Conservation (phyloP, 2,888 invertebrate genomes). For the Tipula helvola region DNA sequence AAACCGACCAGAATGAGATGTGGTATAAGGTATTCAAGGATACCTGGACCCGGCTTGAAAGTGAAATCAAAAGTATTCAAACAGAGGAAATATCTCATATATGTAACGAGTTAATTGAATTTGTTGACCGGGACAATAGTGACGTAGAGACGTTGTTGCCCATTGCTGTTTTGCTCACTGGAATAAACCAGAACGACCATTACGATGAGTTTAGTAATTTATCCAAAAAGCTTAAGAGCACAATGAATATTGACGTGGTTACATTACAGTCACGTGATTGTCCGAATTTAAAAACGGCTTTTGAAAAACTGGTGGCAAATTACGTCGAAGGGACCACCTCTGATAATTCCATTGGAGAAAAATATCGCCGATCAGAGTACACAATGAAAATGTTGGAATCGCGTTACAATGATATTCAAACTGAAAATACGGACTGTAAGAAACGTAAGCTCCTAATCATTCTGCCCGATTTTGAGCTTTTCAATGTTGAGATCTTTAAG, state of each 20-base stretch:
- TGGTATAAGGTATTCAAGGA: constrained; percentile 52
- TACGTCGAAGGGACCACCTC: constrained; percentile 43
- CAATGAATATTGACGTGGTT: constrained; percentile 58
- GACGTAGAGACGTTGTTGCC: constrained; percentile 38
- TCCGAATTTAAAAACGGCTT: constrained; percentile 51
- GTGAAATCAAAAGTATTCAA: constrained; percentile 44
- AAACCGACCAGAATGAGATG: constrained; percentile 37
- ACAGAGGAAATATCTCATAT: constrained; percentile 45
- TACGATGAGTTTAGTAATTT: constrained; percentile 60
- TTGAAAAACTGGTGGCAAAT: constrained; percentile 61
- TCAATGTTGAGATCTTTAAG: constrained; percentile 56
- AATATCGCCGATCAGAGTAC: constrained; percentile 48
- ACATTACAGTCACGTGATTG: constrained; percentile 66
- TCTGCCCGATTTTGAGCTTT: constrained; percentile 78
- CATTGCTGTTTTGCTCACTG: constrained; percentile 48
- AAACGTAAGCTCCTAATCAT: constrained; percentile 48
- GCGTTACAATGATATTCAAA: constrained; percentile 42
- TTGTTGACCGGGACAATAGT: constrained; percentile 40
- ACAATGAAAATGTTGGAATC: constrained; percentile 48
- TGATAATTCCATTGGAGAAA: constrained; percentile 27
- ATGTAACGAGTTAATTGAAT: constrained; percentile 45
- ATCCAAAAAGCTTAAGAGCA: constrained; percentile 44
- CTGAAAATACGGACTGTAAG: not conserved
- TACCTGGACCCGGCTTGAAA: constrained; percentile 47
- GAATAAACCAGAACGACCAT: constrained; percentile 83